These are phyloP conservation scores for Drosophila jambulina DNA, from an alignment of 1,140 invertebrate species.

Conservation along the genomic window DNA sequence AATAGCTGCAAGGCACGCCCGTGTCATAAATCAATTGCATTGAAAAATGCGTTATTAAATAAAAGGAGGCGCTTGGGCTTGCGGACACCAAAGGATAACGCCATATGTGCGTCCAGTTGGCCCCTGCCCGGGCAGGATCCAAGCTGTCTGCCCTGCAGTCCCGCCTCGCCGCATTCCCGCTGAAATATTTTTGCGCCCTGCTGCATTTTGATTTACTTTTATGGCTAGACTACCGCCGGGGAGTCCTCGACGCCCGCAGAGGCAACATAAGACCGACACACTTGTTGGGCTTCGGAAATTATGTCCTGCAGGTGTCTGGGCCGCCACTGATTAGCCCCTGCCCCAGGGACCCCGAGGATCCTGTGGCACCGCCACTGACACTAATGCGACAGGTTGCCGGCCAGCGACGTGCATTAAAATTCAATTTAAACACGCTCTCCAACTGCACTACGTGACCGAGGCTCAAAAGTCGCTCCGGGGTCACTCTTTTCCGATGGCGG, in stretches of 20 bases:
- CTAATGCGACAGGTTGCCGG: conserved; percentile 68
- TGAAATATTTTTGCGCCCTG: conserved; percentile 62
- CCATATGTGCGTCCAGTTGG: conserved; percentile 51
- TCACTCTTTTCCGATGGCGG: conserved; percentile 13
- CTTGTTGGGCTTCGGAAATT: conserved; percentile 71
- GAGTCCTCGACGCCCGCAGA: conserved; percentile 15
- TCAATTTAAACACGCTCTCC: conserved; percentile 73
- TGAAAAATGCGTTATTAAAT: conserved; percentile 83
- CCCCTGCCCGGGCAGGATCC: conserved; percentile 16
- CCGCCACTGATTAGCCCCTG: conserved; percentile 72
- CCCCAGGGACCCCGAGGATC: conserved; percentile 15
- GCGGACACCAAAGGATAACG: conserved; percentile 12
- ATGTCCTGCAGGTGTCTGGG: conserved; percentile 78
- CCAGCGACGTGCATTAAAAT: conserved; percentile 68
- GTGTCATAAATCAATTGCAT: conserved; percentile 74
- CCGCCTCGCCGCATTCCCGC: background rate
- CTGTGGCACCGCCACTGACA: conserved; percentile 41
- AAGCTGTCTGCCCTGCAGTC: conserved; percentile 33
- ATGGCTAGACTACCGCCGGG: conserved; percentile 65
- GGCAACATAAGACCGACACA: conserved; percentile 45
- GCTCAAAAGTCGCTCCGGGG: conserved; percentile 50
- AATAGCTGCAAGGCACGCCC: conserved; percentile 62
- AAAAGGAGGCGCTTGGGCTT: conserved; percentile 35
- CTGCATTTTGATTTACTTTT: conserved; percentile 83
- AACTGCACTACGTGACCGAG: conserved; percentile 68